Evolutionary conservation across 2,888 invertebrate species (phyloP).

Genomic region (Drosophila mercatorum): DNA sequence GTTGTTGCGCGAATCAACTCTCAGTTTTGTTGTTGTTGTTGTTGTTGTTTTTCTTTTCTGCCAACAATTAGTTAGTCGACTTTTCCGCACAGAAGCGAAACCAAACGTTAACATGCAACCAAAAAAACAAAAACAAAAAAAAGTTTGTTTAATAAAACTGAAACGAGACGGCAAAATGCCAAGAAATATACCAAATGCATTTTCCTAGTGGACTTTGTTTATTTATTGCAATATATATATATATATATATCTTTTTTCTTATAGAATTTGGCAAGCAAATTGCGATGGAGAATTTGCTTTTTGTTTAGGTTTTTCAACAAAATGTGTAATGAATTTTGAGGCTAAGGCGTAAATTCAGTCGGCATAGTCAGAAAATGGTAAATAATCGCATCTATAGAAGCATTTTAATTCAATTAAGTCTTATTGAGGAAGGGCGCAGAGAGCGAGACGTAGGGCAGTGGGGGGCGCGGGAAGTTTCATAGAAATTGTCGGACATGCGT

Average conservation of each 20-base stretch:
- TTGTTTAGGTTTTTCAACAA: constrained; percentile 7
- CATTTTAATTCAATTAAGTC: constrained; percentile 7
- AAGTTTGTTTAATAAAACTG: constrained; percentile 47
- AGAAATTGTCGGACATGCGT: not conserved
- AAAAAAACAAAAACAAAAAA: constrained; percentile 19
- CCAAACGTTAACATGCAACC: constrained; percentile 44
- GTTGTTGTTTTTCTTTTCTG: constrained; percentile 24
- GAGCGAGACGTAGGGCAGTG: too few relatives aligned
- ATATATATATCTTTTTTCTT: not conserved
- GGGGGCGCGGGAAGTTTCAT: not conserved
- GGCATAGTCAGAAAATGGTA: too few relatives aligned
- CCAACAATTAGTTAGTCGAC: constrained; percentile 58
- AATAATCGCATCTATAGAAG: not conserved
- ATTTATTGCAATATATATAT: constrained; percentile 35
- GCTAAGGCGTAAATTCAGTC: too few relatives aligned
- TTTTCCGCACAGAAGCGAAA: constrained; percentile 52
- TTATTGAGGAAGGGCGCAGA: not conserved
- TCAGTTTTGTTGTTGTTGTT: constrained; percentile 18
- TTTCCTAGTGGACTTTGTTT: constrained; percentile 44
- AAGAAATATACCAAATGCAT: constrained; percentile 55
- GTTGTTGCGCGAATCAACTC: constrained; percentile 55
- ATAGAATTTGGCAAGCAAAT: constrained; percentile 52
- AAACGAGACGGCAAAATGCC: constrained; percentile 70
- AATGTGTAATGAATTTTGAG: too few relatives aligned
- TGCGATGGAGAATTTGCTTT: constrained; percentile 46